Base-by-base conservation (phyloP, 2,888 invertebrate genomes). In the Acrocera orbiculus region DNA sequence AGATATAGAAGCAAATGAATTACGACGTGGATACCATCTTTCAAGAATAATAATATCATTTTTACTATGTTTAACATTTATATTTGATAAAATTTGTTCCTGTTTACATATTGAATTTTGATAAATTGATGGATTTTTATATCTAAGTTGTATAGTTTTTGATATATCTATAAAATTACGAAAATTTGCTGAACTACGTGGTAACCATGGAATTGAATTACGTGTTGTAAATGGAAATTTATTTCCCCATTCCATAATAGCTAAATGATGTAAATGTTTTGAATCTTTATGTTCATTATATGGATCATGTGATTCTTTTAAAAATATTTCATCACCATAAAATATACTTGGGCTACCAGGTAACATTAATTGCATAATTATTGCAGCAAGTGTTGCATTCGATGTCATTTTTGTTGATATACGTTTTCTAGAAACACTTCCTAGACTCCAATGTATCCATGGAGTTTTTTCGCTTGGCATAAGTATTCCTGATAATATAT, bases 321-420 rank as follows among this genome's bases (percentile, higher is more conserved):
- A 61, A 2, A 77, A 78, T 40, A 90, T 73, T 65, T 92, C 90
- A 55, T 92, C 89, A 1, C 90, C 90, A 56, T 92, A 92, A 58
- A 89, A 86, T 46, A 89, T 73, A 44, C 74, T 80, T 1, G 86
- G 73, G 2, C 87, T 83, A 7, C 71, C 93, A 1, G 90, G 90
- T 24, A 93, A 63, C 61, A 80, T 72, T 51, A 89, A 64, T 49
- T 82, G 75, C 46, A 93, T 63, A 41, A 85, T 62, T 2, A 70
- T 67, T 5, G 75, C 67, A 2, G 76, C 76, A 27, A 78, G 58
- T 16, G 76, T 76, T 16, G 72, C 73, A 46, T 80, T 77, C 1
- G 57, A 48, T 41, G 65, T 62, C 38, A 67, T 53, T 2, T 63
- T 61, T 7, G 73, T 69, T 2, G 70, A 64, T 17, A 77, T 52